Conservation (phyloP, 2,888 invertebrate genomes). For the Diloba caeruleocephala region DNA sequence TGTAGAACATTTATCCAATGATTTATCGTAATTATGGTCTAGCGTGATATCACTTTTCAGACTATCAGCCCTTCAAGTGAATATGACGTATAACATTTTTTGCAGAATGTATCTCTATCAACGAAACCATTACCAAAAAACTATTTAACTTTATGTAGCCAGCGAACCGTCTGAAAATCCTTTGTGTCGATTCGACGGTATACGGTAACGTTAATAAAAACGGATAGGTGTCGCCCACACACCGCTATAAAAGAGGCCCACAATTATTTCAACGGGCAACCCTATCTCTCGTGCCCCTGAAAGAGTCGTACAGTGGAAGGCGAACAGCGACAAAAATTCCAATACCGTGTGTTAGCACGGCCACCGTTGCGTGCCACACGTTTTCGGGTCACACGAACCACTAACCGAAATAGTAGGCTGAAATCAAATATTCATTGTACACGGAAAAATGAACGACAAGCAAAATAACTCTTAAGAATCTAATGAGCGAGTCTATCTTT, state of each 20-base stretch:
- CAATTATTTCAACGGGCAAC: slow-evolving; percentile 70
- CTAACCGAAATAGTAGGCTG: slow-evolving; percentile 67
- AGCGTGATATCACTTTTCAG: background rate
- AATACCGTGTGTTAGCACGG: slow-evolving; percentile 65
- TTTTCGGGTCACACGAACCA: slow-evolving; percentile 81
- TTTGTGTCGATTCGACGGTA: slow-evolving; percentile 65
- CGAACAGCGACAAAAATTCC: slow-evolving; percentile 74
- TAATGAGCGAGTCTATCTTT: slow-evolving; percentile 28
- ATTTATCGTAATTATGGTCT: slow-evolving; percentile 15
- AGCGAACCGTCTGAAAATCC: slow-evolving; percentile 61
- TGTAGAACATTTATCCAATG: slow-evolving; percentile 6
- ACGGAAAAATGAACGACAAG: slow-evolving; percentile 38
- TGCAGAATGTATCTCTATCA: slow-evolving; percentile 9
- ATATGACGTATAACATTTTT: slow-evolving; percentile 1
- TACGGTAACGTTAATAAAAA: slow-evolving; percentile 67
- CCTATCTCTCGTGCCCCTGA: slow-evolving; percentile 60
- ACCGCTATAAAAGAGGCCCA: slow-evolving; percentile 66
- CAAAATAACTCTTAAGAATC: slow-evolving; percentile 29
- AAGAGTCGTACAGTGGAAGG: slow-evolving; percentile 65
- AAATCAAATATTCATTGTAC: slow-evolving; percentile 74
- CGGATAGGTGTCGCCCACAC: slow-evolving; percentile 64
- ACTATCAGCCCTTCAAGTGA: slow-evolving; percentile 3
- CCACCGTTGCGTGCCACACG: slow-evolving; percentile 75
- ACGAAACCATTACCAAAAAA: slow-evolving; percentile 23
- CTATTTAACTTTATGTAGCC: slow-evolving; percentile 51